Evolutionary conservation across 2,888 invertebrate species (phyloP), one percentile per base, ranked within the genome.

Genomic region (Drosophila ustulata): DNA sequence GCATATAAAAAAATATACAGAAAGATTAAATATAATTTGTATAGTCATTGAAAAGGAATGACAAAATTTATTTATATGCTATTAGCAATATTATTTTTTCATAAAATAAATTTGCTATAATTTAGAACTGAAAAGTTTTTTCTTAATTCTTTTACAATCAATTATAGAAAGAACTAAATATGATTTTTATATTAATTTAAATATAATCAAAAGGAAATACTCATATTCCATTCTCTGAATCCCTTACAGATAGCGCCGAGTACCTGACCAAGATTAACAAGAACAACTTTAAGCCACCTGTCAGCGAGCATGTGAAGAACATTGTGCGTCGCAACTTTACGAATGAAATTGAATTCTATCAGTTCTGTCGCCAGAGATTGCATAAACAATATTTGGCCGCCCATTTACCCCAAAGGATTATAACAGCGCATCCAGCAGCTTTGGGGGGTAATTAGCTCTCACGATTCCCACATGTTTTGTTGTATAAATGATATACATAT

Each of bases 261-360:
- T 94, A 95, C 39, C 95, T 96, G 89, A 95, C 95, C 83, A 95
- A 95, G 76, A 97, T 97, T 89, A 97, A 97, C 92, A 95, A 95
- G 75, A 97, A 97, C 92, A 94, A 95, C 55, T 97, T 97, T 93
- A 97, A 97, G 90, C 97, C 97, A 0, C 96, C 96, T 0, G 97
- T 97, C 3, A 96, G 96, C 51, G 97, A 97, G 88, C 95, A 95
- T 80, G 95, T 97, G 3, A 97, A 97, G 91, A 95, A 97, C 52
- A 95, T 97, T 56, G 96, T 98, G 4, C 94, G 97, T 75, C 94
- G 94, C 41, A 97, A 98, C 92, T 97, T 98, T 91, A 97, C 97
- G 0, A 94, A 96, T 62, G 98, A 98, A 93, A 96, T 97, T 9
- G 97, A 98, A 89, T 97, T 98, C 92, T 98, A 97, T 92, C 96